Conservation (phyloP, 2,113 vertebrate genomes). For the Eclectus roratus region DNA sequence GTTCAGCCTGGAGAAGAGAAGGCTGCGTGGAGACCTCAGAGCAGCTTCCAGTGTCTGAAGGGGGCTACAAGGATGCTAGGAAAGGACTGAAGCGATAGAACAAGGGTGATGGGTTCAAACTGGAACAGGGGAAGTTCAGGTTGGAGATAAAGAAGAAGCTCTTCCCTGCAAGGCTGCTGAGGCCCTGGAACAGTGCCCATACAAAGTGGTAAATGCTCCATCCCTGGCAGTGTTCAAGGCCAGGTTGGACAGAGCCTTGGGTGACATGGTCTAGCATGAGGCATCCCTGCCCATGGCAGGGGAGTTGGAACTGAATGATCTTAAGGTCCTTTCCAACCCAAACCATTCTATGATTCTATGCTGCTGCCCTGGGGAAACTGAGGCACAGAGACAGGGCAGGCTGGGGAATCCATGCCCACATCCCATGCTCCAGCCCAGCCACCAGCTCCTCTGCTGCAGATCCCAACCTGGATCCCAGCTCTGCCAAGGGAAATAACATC, state of each 20-base stretch:
- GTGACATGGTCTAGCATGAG: background rate
- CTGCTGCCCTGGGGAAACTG: background rate
- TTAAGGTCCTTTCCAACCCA: background rate
- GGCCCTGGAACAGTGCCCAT: background rate
- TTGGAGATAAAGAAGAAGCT: background rate
- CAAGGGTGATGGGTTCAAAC: background rate
- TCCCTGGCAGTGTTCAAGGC: background rate
- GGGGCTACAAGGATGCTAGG: background rate
- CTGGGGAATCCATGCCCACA: background rate
- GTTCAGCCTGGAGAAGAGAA: too few relatives aligned
- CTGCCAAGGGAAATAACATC: background rate
- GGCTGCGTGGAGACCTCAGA: background rate
- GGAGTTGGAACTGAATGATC: background rate
- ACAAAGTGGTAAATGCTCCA: background rate
- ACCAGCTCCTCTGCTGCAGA: background rate
- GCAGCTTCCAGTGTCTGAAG: background rate
- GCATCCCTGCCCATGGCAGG: background rate
- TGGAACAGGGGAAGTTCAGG: background rate
- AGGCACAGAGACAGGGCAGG: background rate
- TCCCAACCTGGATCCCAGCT: background rate
- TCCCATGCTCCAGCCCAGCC: rapidly evolving
- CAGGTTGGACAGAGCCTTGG: background rate
- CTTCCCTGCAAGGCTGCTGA: background rate
- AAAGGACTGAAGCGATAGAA: background rate
- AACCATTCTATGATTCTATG: background rate